These are phyloP conservation scores for Diadema setosum DNA, from an alignment of 35 echinoderm and acorn worm genomes.

Conservation along the genomic window DNA sequence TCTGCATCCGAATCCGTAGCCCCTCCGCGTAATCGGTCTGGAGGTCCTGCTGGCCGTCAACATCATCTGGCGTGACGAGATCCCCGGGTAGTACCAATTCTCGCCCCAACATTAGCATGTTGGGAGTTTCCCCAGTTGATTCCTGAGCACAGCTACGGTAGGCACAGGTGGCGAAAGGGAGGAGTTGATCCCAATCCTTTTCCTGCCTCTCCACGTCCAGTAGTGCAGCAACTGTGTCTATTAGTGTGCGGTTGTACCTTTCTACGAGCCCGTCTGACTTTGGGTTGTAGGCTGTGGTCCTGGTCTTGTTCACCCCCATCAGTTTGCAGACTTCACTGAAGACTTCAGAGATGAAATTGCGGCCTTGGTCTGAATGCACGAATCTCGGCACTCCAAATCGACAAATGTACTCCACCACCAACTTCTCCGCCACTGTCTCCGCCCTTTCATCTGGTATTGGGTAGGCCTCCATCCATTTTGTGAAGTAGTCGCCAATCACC, in stretches of 20 bases:
- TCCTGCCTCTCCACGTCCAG: conserved; percentile 9
- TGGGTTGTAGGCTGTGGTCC: conserved; percentile 53
- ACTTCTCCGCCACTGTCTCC: conserved; percentile 23
- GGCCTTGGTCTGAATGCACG: conserved; percentile 40
- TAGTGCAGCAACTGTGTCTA: not conserved
- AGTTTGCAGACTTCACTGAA: conserved; percentile 33
- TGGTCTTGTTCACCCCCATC: conserved; percentile 36
- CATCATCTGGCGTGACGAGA: not conserved
- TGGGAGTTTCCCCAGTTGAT: conserved; percentile 50
- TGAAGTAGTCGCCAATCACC: conserved; percentile 41
- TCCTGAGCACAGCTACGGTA: conserved; percentile 34
- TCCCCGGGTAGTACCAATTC: conserved; percentile 22
- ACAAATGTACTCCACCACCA: conserved; percentile 24
- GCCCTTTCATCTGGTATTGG: conserved; percentile 27
- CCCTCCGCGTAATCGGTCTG: not conserved
- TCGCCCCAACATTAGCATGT: conserved; percentile 62
- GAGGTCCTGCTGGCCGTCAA: not conserved
- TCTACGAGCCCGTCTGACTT: conserved; percentile 45
- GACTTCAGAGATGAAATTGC: conserved; percentile 58
- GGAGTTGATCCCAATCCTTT: conserved; percentile 60
- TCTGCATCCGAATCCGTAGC: not conserved
- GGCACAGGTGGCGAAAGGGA: conserved; percentile 33
- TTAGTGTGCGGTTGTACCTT: conserved; percentile 51
- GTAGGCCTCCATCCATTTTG: conserved; percentile 54
- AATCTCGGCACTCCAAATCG: conserved; percentile 38